Base-by-base conservation (phyloP, 2,888 invertebrate species). In the Taenaris catops region DNA sequence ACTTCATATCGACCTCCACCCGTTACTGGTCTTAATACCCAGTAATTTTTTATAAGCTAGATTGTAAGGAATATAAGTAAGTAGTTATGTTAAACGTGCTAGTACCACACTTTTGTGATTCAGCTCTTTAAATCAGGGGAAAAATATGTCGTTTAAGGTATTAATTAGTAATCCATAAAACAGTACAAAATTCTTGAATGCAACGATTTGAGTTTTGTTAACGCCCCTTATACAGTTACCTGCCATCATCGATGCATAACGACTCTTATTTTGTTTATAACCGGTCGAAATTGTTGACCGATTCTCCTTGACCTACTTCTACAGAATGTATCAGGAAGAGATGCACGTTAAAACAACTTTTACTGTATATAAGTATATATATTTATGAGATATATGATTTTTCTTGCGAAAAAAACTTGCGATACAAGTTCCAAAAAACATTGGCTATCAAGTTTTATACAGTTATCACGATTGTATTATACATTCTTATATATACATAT, bases 271-370 rank as follows among this genome's bases (percentile, higher is more conserved):
- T 40, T 34, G 36, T 38, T 27, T 28, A 37, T 42, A 74, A 79
- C 78, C 75, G 70, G 79, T 78, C 69, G 53, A 62, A 67, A 67
- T 65, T 46, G 65, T 61, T 54, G 51, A 63, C 51, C 53, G 53
- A 65, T 58, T 66, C 69, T 72, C 80, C 80, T 81, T 80, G 80
- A 79, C 80, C 76, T 48, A 75, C 55, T 61, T 53, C 46, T 34
- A n/a, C 12, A 26, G 21, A 23, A 23, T 10, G 39, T 23, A 39
- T 44, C 55, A 63, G 70, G 72, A 79, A 74, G 69, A 68, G 64
- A 39, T 42, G 28, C 24, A 17, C 19, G 18, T 62, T 58, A 31
- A 38, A 39, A 21, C 25, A 34, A 25, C 34, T 40, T 28, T 32
- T 65, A 57, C 58, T 52, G 51, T 45, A 8, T 8, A 21, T 8